These are phyloP conservation scores for Bufotes viridis DNA, from an alignment of 2,797 vertebrate species.

Conservation along the genomic window DNA sequence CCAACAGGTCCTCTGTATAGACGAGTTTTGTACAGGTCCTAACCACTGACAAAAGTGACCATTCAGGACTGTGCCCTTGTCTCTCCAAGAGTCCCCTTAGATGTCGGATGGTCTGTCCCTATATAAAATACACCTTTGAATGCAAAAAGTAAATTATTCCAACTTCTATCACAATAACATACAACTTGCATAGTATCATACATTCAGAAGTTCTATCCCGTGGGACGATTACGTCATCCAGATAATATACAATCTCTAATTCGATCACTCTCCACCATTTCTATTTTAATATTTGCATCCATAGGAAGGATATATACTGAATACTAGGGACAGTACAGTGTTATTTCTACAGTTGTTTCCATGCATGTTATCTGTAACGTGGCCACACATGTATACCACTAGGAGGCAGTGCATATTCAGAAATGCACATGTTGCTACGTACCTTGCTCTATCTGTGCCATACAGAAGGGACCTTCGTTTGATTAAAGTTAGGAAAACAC, in stretches of 20 bases:
- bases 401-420: slow-evolving; percentile 72
- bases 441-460: not conserved
- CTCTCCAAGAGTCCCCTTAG: not conserved
- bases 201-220: not conserved
- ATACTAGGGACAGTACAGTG: not conserved
- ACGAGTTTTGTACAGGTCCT: not conserved
- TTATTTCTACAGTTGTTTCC: not conserved
- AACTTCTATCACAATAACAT: not conserved
- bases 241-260: not conserved
- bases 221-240: not conserved
- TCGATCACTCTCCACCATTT: not conserved
- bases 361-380: not conserved
- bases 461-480: not conserved
- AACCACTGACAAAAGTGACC: not conserved
- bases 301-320: not conserved
- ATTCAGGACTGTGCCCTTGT: not conserved
- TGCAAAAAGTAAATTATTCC: not conserved
- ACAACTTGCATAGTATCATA: not conserved
- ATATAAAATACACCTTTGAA: not conserved
- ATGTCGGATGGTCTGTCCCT: not conserved
- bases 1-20: not conserved
- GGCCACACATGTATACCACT: slow-evolving; percentile 51
- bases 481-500: not conserved
- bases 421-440: slow-evolving; percentile 7
- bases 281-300: not conserved